Evolutionary conservation across 2,113 vertebrate species (phyloP).

Genomic region (Orthochromis indermauri): DNA sequence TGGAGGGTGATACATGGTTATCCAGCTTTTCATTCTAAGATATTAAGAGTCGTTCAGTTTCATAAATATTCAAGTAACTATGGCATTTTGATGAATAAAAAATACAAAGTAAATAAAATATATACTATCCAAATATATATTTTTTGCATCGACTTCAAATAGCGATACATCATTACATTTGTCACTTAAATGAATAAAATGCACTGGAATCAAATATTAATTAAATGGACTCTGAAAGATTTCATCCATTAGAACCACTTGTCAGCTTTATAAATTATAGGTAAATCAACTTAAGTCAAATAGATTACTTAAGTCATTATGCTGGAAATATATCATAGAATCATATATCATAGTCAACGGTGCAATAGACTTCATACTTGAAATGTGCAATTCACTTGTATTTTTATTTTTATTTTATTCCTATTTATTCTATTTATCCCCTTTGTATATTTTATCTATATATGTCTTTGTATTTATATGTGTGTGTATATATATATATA

Average conservation of each 20-base stretch:
- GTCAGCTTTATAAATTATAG: slow-evolving; percentile 1
- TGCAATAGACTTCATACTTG: too few species aligned
- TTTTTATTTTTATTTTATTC: too few species aligned
- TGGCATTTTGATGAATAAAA: not conserved
- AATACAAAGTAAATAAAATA: not conserved
- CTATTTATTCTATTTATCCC: too few species aligned
- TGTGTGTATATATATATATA: too few species aligned
- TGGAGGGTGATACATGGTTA: not conserved
- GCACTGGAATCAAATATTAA: not conserved
- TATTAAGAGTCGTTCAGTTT: not conserved
- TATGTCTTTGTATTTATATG: too few species aligned
- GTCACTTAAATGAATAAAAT: not conserved
- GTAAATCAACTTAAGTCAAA: not conserved
- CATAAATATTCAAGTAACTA: not conserved
- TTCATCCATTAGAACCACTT: not conserved
- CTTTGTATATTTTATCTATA: too few species aligned
- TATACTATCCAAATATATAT: not conserved
- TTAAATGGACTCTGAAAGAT: not conserved
- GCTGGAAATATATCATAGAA: not conserved
- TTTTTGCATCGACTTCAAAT: not conserved
- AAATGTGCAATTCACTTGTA: too few species aligned
- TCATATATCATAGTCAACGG: too few species aligned
- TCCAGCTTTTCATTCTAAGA: not conserved
- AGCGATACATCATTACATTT: not conserved
- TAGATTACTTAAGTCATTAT: not conserved